Evolutionary conservation across 1,140 invertebrate species (phyloP).

Genomic region (Mamestra configurata): DNA sequence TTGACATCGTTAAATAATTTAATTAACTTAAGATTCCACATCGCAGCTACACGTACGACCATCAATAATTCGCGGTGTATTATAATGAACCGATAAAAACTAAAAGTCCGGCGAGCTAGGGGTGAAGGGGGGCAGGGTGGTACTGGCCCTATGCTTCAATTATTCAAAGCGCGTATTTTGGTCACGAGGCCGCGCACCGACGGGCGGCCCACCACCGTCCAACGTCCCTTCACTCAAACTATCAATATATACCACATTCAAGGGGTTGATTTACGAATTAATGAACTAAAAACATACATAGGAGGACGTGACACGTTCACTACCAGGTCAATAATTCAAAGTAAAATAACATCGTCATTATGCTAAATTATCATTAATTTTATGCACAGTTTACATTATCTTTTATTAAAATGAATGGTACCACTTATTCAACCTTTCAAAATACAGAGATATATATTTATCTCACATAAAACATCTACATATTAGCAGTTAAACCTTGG

Average conservation of each 20-base stretch:
- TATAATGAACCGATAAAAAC: conserved; percentile 68
- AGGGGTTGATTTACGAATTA: conserved; percentile 71
- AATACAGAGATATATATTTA: conserved; percentile 64
- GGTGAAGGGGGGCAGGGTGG: conserved; percentile 60
- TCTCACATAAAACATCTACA: conserved; percentile 76
- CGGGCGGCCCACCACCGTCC: conserved; percentile 52
- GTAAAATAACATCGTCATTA: conserved; percentile 43
- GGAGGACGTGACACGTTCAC: conserved; percentile 45
- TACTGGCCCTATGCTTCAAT: conserved; percentile 71
- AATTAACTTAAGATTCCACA: neutral
- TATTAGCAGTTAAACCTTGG: conserved; percentile 83
- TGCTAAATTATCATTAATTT: conserved; percentile 55
- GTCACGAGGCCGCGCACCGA: conserved; percentile 74
- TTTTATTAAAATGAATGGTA: conserved; percentile 41
- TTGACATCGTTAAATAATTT: neutral
- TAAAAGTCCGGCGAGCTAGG: conserved; percentile 60
- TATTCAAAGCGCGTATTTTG: conserved; percentile 83
- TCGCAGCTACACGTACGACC: conserved; percentile 2
- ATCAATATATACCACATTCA: conserved; percentile 62
- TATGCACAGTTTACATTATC: conserved; percentile 41
- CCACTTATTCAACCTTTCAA: conserved; percentile 61
- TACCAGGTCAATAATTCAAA: conserved; percentile 47
- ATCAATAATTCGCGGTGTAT: conserved; percentile 62
- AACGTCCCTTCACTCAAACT: conserved; percentile 61
- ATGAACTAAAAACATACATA: conserved; percentile 62